phyloP scores from a whole-genome alignment of 2,888 invertebrate genomes.

The Orthosia cruda region DNA sequence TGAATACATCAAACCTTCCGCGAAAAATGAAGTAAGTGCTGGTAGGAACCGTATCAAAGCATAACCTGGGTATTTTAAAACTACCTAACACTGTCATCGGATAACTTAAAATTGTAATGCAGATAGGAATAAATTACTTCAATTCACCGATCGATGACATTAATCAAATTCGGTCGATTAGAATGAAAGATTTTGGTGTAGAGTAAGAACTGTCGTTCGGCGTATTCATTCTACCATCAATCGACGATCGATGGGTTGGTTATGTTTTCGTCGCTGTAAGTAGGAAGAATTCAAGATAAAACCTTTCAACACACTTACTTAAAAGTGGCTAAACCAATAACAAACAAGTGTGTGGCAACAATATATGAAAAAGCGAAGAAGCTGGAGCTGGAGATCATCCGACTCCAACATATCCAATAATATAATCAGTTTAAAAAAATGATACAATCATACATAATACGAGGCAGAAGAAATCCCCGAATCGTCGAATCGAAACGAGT shows the following conservation, averaged over 20 bases:
- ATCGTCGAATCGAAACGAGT: constrained; percentile 34
- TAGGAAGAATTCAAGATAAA: neutral
- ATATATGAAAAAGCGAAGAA: neutral
- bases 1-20: constrained; percentile 49
- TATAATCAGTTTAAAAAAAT: constrained; percentile 1
- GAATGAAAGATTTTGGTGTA: too few species aligned
- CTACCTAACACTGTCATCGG: too few species aligned
- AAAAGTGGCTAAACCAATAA: neutral
- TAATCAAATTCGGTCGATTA: too few species aligned
- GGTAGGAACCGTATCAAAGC: neutral
- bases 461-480: constrained; percentile 16
- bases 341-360: neutral
- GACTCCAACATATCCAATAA: neutral
- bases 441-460: constrained; percentile 20
- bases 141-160: too few species aligned
- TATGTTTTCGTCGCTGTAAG: neutral
- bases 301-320: neutral
- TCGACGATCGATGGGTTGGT: too few species aligned
- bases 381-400: neutral
- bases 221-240: too few species aligned
- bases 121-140: too few species aligned
- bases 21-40: constrained; percentile 23
- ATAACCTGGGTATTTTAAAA: neutral
- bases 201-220: too few species aligned
- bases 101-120: too few species aligned